Evolutionary conservation across 2,888 invertebrate genomes (phyloP).

Genomic region (Acronicta aceris): DNA sequence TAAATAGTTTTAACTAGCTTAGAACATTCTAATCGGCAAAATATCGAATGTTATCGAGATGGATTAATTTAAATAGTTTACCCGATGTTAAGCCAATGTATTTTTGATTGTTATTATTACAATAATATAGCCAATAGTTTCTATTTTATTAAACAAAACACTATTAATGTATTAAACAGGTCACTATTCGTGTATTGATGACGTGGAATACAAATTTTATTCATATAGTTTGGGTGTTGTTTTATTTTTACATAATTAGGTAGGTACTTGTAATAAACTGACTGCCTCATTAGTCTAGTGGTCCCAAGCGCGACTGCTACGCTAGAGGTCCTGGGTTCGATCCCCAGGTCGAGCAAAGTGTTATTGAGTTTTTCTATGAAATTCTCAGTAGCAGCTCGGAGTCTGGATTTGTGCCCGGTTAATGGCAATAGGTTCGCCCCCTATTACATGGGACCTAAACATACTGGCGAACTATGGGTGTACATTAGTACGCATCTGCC

Average conservation of each 20-base stretch:
- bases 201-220: constrained; percentile 88
- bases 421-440: too few relatives aligned
- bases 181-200: constrained; percentile 66
- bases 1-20: constrained; percentile 54
- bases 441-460: too few relatives aligned
- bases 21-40: constrained; percentile 57
- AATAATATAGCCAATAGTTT: constrained; percentile 77
- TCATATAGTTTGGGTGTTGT: constrained; percentile 79
- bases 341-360: too few relatives aligned
- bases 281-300: too few relatives aligned
- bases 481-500: too few relatives aligned
- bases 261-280: too few relatives aligned
- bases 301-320: too few relatives aligned
- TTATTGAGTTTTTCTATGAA: too few relatives aligned
- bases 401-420: too few relatives aligned
- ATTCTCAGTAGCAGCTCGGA: too few relatives aligned
- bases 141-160: constrained; percentile 86
- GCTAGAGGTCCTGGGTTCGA: too few relatives aligned
- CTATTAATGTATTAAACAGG: constrained; percentile 81
- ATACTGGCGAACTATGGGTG: too few relatives aligned
- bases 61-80: constrained; percentile 68
- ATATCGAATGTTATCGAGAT: constrained; percentile 56
- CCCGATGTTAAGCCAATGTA: constrained; percentile 82
- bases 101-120: constrained; percentile 86
- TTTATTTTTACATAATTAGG: constrained; percentile 62